Percentiles rank a stretch among this genome's conserved stretches.
phyloP scores from a whole-genome alignment of 64 coral and sea anemone species.

The Stylophora pistillata region DNA sequence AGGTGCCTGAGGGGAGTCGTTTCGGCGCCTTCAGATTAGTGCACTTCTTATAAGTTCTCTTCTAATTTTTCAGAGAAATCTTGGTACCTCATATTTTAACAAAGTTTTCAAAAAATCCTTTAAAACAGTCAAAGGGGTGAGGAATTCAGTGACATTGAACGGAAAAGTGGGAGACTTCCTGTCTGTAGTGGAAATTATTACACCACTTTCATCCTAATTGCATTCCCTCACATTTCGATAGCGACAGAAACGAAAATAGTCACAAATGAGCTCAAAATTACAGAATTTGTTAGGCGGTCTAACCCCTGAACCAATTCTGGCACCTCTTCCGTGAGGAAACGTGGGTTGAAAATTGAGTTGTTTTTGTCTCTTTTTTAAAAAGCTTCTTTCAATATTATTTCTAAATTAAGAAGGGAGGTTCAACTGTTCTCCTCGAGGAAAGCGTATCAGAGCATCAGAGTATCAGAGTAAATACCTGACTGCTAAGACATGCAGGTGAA shows the following conservation, averaged over 20 bases:
- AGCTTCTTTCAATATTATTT: not conserved
- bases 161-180: not conserved
- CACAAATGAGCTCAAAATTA: not conserved
- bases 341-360: not conserved
- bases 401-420: not conserved
- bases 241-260: not conserved
- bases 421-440: too few relatives aligned
- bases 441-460: too few relatives aligned
- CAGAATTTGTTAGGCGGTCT: not conserved
- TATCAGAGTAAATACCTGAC: too few relatives aligned
- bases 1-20: too few relatives aligned
- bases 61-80: not conserved
- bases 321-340: too few relatives aligned
- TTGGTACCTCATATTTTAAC: not conserved
- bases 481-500: too few relatives aligned
- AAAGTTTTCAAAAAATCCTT: too few relatives aligned
- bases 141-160: not conserved
- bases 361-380: not conserved
- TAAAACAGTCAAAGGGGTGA: too few relatives aligned
- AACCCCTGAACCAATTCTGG: too few relatives aligned
- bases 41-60: too few relatives aligned
- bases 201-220: not conserved
- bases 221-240: not conserved
- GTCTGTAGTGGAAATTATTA: not conserved
- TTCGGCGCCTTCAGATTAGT: too few relatives aligned